phyloP scores from a whole-genome alignment of 35 echinoderm and acorn worm species.

The Patiria miniata region DNA sequence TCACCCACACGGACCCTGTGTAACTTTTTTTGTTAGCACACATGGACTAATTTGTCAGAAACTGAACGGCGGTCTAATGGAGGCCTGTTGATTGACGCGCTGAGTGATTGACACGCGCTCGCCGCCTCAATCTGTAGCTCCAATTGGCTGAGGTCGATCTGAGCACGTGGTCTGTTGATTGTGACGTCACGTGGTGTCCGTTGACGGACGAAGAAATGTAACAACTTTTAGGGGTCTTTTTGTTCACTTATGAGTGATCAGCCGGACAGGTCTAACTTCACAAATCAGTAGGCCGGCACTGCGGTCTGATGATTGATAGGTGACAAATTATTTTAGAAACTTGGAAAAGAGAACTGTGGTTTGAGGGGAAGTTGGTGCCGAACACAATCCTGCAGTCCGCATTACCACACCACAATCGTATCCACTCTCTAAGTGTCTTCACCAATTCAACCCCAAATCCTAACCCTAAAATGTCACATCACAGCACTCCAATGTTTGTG shows the following conservation, averaged over 20 bases:
- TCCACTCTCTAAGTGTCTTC: no score
- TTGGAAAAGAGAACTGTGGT: no score
- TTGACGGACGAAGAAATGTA: slow-evolving; percentile 41
- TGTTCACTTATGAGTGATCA: not conserved
- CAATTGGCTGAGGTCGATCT: slow-evolving; percentile 31
- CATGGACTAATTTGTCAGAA: slow-evolving; percentile 64
- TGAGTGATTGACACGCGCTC: slow-evolving; percentile 50
- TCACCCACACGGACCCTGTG: not conserved
- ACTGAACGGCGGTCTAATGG: slow-evolving; percentile 57
- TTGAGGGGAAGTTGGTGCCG: no score
- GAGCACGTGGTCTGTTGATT: slow-evolving; percentile 34
- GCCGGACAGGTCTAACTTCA: not conserved
- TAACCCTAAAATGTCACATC: no score
- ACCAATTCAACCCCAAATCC: no score
- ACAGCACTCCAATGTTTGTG: no score
- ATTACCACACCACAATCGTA: no score
- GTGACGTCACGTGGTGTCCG: slow-evolving; percentile 61
- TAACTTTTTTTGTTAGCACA: slow-evolving; percentile 71
- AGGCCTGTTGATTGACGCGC: slow-evolving; percentile 54
- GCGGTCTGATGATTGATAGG: not conserved
- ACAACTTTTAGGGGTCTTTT: slow-evolving; percentile 34
- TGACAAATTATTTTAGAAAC: not conserved
- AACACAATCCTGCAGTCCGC: no score
- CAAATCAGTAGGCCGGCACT: not conserved
- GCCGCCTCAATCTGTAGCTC: slow-evolving; percentile 13